phyloP scores from a whole-genome alignment of 2,888 invertebrate species.

The Acanthosepion pharaonis region DNA sequence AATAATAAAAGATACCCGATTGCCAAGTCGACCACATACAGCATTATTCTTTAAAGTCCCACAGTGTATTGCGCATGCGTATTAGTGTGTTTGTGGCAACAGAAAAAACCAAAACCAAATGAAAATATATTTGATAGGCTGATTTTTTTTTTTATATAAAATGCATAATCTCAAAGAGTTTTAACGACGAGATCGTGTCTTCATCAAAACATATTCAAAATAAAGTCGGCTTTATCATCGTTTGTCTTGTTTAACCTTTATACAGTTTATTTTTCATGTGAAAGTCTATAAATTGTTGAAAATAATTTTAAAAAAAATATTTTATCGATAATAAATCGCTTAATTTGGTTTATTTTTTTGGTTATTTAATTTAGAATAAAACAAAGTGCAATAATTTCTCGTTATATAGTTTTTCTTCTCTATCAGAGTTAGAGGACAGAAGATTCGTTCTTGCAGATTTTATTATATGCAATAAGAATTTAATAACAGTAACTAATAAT shows the following conservation, averaged over 20 bases:
- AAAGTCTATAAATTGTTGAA: background rate
- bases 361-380: no score
- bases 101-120: background rate
- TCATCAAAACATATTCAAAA: no score
- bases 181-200: background rate
- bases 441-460: no score
- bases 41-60: background rate
- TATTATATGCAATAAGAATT: no score
- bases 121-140: background rate
- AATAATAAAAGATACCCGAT: background rate
- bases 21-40: background rate
- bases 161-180: background rate
- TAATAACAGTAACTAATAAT: no score
- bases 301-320: no score
- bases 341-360: no score
- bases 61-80: background rate
- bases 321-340: no score
- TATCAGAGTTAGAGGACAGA: no score
- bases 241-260: background rate
- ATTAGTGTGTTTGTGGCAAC: background rate
- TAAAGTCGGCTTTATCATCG: background rate
- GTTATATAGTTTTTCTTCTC: no score
- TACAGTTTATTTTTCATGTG: background rate
- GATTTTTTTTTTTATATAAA: background rate
- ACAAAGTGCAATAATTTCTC: no score